A percentile compares a stretch with the other conserved stretches of the same genome.
phyloP scores from a whole-genome alignment of 2,797 vertebrate genomes.

The Poecilia picta region DNA sequence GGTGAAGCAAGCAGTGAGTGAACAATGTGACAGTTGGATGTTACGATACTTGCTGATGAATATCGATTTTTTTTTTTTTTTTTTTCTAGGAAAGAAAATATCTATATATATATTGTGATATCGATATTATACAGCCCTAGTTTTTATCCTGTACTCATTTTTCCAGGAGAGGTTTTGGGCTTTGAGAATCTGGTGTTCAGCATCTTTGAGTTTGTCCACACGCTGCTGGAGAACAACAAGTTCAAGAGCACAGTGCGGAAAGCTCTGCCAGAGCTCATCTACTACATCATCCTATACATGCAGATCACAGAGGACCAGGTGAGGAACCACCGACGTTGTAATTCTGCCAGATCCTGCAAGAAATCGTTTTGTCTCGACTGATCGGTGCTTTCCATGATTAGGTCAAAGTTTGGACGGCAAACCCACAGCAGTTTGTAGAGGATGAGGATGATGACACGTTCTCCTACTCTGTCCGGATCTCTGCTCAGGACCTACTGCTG shows the following conservation, averaged over 20 bases:
- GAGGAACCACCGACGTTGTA: conserved; percentile 21
- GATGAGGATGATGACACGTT: conserved; percentile 99
- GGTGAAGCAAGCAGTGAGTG: no score
- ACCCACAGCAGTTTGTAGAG: conserved; percentile 98
- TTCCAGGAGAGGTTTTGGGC: conserved; percentile 95
- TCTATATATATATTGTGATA: no score
- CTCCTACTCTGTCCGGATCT: conserved; percentile 97
- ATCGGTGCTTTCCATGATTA: conserved; percentile 55
- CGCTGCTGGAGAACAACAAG: conserved; percentile 95
- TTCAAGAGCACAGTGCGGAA: conserved; percentile 98
- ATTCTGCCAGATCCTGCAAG: background rate
- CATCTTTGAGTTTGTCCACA: conserved; percentile 99
- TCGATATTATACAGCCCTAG: no score
- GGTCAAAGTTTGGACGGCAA: conserved; percentile 98
- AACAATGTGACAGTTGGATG: no score
- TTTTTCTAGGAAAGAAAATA: no score
- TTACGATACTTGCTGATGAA: no score
- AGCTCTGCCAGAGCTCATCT: conserved; percentile 95
- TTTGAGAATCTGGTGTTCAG: conserved; percentile 99
- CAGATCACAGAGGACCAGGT: conserved; percentile 99
- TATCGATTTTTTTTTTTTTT: no score
- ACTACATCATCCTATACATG: conserved; percentile 99
- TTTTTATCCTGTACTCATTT: background rate
- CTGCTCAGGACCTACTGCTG: conserved; percentile 95
- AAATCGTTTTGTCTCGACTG: background rate